Base-by-base conservation (phyloP, 1,140 invertebrate species). In the Drosophila arawakana region DNA sequence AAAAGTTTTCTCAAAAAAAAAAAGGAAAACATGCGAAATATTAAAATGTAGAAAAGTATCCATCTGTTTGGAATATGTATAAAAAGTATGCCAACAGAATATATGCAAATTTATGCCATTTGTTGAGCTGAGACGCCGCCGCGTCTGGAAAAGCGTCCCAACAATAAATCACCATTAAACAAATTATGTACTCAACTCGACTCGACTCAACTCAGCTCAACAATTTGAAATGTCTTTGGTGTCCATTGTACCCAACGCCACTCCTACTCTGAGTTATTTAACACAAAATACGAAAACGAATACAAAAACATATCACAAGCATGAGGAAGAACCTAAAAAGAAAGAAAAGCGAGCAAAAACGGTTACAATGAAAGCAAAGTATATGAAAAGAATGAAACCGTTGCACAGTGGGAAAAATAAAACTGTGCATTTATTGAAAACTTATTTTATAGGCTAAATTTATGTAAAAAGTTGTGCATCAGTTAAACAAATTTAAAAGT, bases 91-190 rank as follows among this genome's bases (percentile, higher is more conserved):
- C 50, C 35, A 50, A 49, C 67, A n/a, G 15, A 74, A 78, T 68
- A 80, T 85, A 85, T 85, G 78, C 81, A 81, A 85, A 49, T 81
- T 85, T 78, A 62, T 67, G 58, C 73, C 76, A 88, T 86, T 86
- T 82, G 61, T 82, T 88, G 69, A 69, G 49, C 49, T 49, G 62
- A 65, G 62, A 15, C 30, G 35, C n/a, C 52, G n/a, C 75, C 66
- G 61, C 34, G 49, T 49, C 58, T 57, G 37, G 62, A 70, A 67
- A 70, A 62, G 71, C 55, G 25, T 30, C 25, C 72, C 50, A 69
- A 82, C 73, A 82, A 86, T 86, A 86, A 80, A 86, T 86, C 83
- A 86, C 82, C 83, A 86, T 86, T 86, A 86, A 86, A 73, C 83
- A 86, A 86, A 86, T 86, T 86, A 88, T 86, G 73, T 88, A 88